Base-by-base conservation (phyloP, 2,113 vertebrate genomes). In the Trogon surrucura region DNA sequence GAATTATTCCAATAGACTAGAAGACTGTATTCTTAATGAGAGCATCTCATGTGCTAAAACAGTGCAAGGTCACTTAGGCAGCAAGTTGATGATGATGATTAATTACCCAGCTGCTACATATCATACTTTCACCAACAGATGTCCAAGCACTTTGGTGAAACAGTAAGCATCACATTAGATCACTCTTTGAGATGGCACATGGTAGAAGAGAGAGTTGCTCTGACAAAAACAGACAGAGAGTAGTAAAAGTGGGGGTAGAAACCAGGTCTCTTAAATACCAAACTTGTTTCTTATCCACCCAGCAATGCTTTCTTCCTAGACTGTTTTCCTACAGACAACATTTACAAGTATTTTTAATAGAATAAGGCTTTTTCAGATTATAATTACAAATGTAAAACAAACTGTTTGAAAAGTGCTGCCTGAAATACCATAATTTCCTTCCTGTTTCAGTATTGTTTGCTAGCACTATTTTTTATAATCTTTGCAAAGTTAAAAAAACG, bases 51-150 rank as follows among this genome's bases (percentile, higher is more conserved):
- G n/a, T 60, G 29, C 36, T 71, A 71, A 79, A 71, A 27, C 4
- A 80, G 41, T 0, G 1, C 19, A 66, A 80, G 30, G 23, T 65
- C 48, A 19, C 16, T 51, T 29, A 27, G 56, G 25, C 32, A 89
- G 53, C 10, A 71, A 67, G 34, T 32, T 27, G 25, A 15, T 32
- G 21, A 41, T 74, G 44, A 32, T 27, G 36, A 73, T 58, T 14
- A 74, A 69, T 74, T 36, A 45, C 0, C 0, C 25, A 64, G 27
- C 26, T 79, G 15, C 26, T 64, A 44, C 0, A 0, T 22, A 32
- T 36, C 1, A 54, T 13, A 0, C 22, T 88, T 85, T 57, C 44
- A 51, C 54, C 51, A 61, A 41, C 11, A 57, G 13, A 45, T 20
- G 20, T 75, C 12, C 58, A 60, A 94, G 8, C 8, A n/a, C 57